Evolutionary conservation across 2,888 invertebrate genomes (phyloP), one percentile per base, ranked within the genome.

Genomic region (Melanotus villosus): DNA sequence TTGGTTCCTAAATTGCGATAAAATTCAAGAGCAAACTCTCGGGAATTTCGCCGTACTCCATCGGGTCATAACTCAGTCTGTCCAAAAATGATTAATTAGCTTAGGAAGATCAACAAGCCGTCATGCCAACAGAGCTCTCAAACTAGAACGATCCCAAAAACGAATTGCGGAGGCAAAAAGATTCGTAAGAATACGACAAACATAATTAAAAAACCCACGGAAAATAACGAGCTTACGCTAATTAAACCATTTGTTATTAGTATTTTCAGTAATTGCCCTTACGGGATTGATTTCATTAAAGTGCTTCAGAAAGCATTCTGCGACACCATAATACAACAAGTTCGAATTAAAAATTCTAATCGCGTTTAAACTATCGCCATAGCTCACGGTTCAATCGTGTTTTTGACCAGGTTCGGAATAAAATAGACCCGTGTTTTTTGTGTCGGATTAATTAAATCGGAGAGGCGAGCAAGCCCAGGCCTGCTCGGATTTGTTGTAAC

Each of bases 41-140:
- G 38, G 41, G 41, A 57, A 57, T 57, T 57, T 57, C 14, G 26
- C 14, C 16, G n/a, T 52, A 12, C 52, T 23, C 30, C 32, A 32
- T 32, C 52, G 14, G 32, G 16, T 43, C 41, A 21, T 58, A 41
- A 58, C 43, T 58, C 38, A 38, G 41, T 26, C 57, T 34, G 60
- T 32, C 52, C 60, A 36, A 66, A 60, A 54, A 60, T 60, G 66
- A 60, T 66, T 66, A 66, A 66, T 66, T 66, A 66, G 43, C 54
- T 60, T 23, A 30, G 52, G 36, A 66, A 59, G 58, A 66, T 66
- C 65, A 66, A 66, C 65, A 59, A 59, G 57, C 50, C 41, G 41
- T 16, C 41, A 41, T 41, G 41, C 41, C 45, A 58, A 65, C 45
- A 57, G 12, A 26, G 32, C 34, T 58, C 47, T 65, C 47, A 58